These are phyloP conservation scores for Blastomussa wellsi DNA, from an alignment of 92 coral and sea anemone species.

Conservation along the genomic window DNA sequence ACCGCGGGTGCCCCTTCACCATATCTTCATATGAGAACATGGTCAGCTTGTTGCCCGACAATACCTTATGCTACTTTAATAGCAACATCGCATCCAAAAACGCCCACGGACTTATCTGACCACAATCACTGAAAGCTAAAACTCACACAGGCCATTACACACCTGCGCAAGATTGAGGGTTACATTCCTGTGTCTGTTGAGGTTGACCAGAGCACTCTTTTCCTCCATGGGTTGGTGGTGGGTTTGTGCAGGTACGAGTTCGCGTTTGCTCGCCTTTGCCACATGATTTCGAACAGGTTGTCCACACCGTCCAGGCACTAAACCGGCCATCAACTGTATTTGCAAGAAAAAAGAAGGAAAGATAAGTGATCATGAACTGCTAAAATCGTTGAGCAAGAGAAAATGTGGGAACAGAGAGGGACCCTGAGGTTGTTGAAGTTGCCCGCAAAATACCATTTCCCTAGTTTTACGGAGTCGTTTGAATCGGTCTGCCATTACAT, in stretches of 20 bases:
- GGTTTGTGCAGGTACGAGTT: constrained; percentile 24
- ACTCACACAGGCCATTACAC: not conserved
- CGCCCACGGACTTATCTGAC: not conserved
- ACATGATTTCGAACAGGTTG: constrained; percentile 37
- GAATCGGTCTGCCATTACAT: too few relatives aligned
- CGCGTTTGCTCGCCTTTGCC: constrained; percentile 31
- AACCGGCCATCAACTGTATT: constrained; percentile 34
- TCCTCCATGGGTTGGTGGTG: constrained; percentile 37
- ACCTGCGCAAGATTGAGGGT: constrained; percentile 37
- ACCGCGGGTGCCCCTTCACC: too few relatives aligned
- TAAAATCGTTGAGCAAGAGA: too few relatives aligned
- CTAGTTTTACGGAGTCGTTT: too few relatives aligned
- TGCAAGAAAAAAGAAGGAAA: not conserved
- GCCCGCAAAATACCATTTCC: too few relatives aligned
- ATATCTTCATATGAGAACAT: too few relatives aligned
- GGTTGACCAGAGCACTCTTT: constrained; percentile 28
- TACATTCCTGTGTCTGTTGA: constrained; percentile 30
- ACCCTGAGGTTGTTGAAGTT: too few relatives aligned
- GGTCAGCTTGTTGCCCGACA: not conserved
- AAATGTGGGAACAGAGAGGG: too few relatives aligned
- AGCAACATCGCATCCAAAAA: not conserved
- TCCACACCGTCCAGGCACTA: constrained; percentile 30
- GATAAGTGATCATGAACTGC: not conserved
- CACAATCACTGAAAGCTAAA: not conserved
- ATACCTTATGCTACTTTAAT: not conserved